These are phyloP conservation scores for Thunnus maccoyii DNA, from an alignment of 2,113 vertebrate species.

Conservation along the genomic window DNA sequence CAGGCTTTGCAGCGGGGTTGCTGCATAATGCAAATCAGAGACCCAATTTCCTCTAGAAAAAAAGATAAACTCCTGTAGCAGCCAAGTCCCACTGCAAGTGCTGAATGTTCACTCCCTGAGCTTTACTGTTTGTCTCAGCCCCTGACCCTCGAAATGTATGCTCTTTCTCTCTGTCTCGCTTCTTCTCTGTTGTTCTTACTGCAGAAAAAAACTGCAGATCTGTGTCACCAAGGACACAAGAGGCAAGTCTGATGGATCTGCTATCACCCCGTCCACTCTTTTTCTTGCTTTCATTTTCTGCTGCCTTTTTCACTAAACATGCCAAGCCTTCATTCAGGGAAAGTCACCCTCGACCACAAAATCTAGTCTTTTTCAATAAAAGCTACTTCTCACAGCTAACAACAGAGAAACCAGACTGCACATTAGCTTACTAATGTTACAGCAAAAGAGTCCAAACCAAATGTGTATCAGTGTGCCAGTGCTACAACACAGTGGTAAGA, in stretches of 20 bases:
- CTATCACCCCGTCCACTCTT: conserved; percentile 35
- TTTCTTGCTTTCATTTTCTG: conserved; percentile 36
- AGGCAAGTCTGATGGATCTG: conserved; percentile 66
- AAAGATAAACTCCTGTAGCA: conserved; percentile 39
- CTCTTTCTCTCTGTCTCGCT: conserved; percentile 23
- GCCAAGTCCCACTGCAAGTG: conserved; percentile 60
- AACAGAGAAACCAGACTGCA: background rate
- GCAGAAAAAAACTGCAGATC: conserved; percentile 71
- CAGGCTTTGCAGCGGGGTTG: conserved; percentile 45
- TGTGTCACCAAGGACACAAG: conserved; percentile 76
- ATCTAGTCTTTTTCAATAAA: conserved; percentile 3
- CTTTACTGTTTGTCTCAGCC: conserved; percentile 56
- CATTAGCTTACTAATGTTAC: conserved; percentile 7
- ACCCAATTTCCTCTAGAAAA: conserved; percentile 46
- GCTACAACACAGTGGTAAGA: background rate
- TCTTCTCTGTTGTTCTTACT: conserved; percentile 50
- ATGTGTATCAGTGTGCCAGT: background rate
- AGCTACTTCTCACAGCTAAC: background rate
- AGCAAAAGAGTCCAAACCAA: background rate
- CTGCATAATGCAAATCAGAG: conserved; percentile 63
- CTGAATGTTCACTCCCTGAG: conserved; percentile 46
- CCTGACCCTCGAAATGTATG: conserved; percentile 61
- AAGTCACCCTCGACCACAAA: background rate
- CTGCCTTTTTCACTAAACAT: conserved; percentile 23
- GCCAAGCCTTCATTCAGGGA: background rate